Evolutionary conservation across 2,113 vertebrate genomes (phyloP).

Genomic region (Ceuthmochares aereus): DNA sequence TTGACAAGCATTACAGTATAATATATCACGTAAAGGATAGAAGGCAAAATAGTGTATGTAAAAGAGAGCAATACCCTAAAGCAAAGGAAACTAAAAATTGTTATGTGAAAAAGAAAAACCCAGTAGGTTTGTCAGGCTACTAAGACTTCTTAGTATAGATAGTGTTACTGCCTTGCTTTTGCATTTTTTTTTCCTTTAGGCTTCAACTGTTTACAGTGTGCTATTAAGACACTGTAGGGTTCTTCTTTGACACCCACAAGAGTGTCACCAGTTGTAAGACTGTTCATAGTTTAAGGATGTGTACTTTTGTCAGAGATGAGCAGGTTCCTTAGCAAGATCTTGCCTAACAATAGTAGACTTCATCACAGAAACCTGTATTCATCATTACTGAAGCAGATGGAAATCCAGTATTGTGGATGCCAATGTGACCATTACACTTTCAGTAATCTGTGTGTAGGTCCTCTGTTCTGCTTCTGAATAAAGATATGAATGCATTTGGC

Average conservation of each 20-base stretch:
- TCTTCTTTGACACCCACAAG: background rate
- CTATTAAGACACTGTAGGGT: background rate
- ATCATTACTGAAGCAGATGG: background rate
- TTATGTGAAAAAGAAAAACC: background rate
- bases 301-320: background rate
- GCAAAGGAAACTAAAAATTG: background rate
- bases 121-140: background rate
- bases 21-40: background rate
- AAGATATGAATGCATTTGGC: background rate
- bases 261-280: background rate
- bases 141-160: background rate
- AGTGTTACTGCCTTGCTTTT: background rate
- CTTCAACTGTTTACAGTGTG: background rate
- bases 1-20: background rate
- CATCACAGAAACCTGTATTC: background rate
- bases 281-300: background rate
- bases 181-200: background rate
- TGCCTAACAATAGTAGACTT: background rate
- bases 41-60: background rate
- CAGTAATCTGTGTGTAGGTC: background rate
- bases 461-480: background rate
- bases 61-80: background rate
- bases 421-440: background rate
- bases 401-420: background rate
- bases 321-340: background rate